Conservation (phyloP, 1,140 invertebrate genomes). For the Drosophila nasuta region DNA sequence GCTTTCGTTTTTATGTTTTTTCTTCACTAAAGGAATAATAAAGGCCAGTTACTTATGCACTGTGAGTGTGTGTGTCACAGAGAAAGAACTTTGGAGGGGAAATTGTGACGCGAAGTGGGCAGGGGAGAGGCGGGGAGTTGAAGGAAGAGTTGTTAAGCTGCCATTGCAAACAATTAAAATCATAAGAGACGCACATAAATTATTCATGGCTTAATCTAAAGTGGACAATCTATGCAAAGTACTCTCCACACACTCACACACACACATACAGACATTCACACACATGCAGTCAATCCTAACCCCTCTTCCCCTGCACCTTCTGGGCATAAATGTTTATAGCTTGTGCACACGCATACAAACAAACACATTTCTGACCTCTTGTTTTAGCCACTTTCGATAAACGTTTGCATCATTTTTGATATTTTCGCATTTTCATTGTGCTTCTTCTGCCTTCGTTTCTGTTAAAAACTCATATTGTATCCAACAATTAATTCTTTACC, state of each 20-base stretch:
- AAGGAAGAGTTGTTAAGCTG: conserved; percentile 76
- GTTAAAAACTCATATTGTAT: conserved; percentile 37
- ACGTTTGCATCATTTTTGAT: not conserved
- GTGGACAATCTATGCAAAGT: conserved; percentile 84
- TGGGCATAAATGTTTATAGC: not conserved
- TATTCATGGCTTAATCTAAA: conserved; percentile 84
- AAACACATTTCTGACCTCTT: not conserved
- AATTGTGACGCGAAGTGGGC: not conserved
- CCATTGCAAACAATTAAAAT: conserved; percentile 85
- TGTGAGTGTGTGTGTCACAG: not conserved
- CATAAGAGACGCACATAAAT: conserved; percentile 84
- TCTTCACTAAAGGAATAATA: conserved; percentile 44
- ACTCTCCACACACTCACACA: conserved; percentile 35
- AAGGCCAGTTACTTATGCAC: conserved; percentile 29
- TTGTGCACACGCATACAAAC: not conserved
- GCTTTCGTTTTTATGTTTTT: conserved; percentile 58
- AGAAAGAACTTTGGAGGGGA: not conserved
- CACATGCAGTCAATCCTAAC: not conserved
- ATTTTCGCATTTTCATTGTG: not conserved
- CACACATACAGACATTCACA: conserved; percentile 5
- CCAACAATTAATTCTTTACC: too few relatives aligned
- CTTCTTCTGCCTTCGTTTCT: not conserved
- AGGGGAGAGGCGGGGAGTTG: not conserved
- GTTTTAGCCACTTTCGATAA: not conserved
- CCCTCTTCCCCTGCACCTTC: not conserved